These are phyloP conservation scores for Sciurus niger DNA, from an alignment of 2,113 vertebrate species.

Conservation along the genomic window DNA sequence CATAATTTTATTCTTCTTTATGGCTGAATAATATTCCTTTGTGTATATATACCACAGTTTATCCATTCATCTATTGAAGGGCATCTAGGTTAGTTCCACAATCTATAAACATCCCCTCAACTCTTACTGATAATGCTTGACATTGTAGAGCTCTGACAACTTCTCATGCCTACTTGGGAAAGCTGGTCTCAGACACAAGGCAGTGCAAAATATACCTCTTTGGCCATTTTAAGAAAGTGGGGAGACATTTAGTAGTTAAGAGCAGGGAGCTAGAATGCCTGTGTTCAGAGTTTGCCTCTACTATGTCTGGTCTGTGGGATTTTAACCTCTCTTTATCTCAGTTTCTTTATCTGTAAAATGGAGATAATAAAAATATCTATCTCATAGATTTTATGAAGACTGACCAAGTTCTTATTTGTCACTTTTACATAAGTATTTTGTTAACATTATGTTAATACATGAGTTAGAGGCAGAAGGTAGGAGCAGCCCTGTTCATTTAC, in stretches of 20 bases:
- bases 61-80: too few relatives aligned
- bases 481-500: too few relatives aligned
- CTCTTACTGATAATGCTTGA: background rate
- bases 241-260: background rate
- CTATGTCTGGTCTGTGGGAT: background rate
- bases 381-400: background rate
- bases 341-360: background rate
- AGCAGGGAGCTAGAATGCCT: background rate
- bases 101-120: too few relatives aligned
- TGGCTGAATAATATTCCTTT: too few relatives aligned
- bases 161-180: background rate
- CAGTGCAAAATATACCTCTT: too few relatives aligned
- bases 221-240: background rate
- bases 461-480: too few relatives aligned
- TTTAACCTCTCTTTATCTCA: background rate
- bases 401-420: background rate
- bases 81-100: too few relatives aligned
- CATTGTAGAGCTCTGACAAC: background rate
- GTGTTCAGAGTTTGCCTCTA: background rate
- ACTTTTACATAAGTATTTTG: too few relatives aligned
- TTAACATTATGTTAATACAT: too few relatives aligned
- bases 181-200: background rate
- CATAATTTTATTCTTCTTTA: too few relatives aligned
- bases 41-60: too few relatives aligned
- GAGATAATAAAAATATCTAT: background rate